These are phyloP conservation scores for Bombylius major DNA, from an alignment of 2,888 invertebrate species.

Conservation along the genomic window DNA sequence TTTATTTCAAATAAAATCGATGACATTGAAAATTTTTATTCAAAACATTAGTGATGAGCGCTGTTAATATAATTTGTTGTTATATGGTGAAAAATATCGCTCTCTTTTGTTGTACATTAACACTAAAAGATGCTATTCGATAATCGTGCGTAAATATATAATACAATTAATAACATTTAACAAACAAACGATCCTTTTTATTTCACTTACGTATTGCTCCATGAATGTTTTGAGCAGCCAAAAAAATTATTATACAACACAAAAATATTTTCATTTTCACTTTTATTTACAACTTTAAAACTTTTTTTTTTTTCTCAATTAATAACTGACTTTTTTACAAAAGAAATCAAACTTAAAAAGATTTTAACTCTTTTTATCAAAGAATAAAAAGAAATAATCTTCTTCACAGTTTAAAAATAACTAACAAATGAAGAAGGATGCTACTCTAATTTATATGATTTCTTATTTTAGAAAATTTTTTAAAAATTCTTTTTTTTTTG, in stretches of 20 bases:
- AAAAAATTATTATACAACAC: background rate
- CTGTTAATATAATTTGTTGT: too few relatives aligned
- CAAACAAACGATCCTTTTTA: background rate
- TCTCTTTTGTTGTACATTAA: too few relatives aligned
- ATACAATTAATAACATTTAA: too few relatives aligned
- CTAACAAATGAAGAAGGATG: background rate
- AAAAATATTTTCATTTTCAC: background rate
- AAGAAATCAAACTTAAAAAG: background rate
- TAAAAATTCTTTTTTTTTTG: background rate
- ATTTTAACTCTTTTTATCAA: too few relatives aligned
- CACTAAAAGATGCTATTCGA: too few relatives aligned
- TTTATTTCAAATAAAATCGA: too few relatives aligned
- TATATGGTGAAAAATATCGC: too few relatives aligned
- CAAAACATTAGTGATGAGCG: too few relatives aligned
- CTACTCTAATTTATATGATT: background rate
- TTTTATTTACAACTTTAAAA: too few relatives aligned
- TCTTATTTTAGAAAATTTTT: background rate
- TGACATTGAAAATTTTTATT: too few relatives aligned
- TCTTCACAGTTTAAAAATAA: background rate
- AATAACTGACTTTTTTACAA: background rate
- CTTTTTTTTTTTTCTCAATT: background rate
- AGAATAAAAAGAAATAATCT: too few relatives aligned
- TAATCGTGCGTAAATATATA: too few relatives aligned
- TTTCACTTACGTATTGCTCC: background rate
- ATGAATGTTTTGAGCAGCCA: background rate